phyloP scores from a whole-genome alignment of 2,113 vertebrate species.

The Nothoprocta pentlandii region DNA sequence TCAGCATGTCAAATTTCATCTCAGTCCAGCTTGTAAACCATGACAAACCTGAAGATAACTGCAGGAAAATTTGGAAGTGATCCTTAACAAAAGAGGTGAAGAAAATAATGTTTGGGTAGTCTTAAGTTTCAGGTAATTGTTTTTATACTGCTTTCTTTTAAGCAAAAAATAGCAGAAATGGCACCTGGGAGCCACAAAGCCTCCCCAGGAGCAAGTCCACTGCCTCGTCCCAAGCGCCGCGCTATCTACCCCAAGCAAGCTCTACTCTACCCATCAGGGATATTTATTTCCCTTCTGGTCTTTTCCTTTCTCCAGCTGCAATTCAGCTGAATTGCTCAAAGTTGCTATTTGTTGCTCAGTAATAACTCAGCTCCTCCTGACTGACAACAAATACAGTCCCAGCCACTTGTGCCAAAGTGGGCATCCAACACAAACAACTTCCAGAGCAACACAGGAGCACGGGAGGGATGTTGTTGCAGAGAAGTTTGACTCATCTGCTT shows the following conservation, averaged over 20 bases:
- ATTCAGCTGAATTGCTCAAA: background rate
- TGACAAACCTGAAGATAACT: background rate
- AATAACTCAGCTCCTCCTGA: background rate
- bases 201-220: background rate
- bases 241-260: background rate
- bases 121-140: background rate
- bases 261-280: background rate
- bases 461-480: background rate
- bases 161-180: background rate
- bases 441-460: background rate
- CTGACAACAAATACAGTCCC: background rate
- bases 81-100: background rate
- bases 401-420: background rate
- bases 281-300: background rate
- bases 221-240: background rate
- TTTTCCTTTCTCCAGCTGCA: background rate
- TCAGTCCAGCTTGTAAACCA: background rate
- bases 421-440: background rate
- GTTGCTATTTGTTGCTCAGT: background rate
- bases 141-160: background rate
- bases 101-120: accelerated
- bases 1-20: background rate
- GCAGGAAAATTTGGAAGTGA: background rate
- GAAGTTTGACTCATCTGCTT: background rate
- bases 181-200: background rate